Evolutionary conservation across 2,113 vertebrate genomes (phyloP), one percentile per base, ranked within the genome.

Genomic region (Myocastor coypus): DNA sequence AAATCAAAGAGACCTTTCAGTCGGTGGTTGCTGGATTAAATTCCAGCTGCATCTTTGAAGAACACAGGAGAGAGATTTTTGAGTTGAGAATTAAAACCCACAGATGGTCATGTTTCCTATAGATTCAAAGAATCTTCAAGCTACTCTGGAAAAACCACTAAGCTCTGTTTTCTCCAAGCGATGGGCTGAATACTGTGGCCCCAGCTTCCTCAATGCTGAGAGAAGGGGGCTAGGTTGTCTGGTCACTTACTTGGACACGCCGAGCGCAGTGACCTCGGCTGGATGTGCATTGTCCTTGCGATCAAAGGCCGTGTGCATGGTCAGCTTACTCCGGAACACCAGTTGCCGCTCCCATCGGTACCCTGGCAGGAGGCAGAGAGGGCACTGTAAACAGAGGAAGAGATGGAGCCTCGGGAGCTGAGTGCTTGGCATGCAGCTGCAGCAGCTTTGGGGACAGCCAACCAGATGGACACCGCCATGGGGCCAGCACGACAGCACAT

Each of bases 231-330:
- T 12, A 42, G 17, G 5, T 30, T 12, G 8, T 17, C 0, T 0
- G 73, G 50, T 5, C 40, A 98, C 99, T 98, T 98, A 99, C 99
- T 99, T 99, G 84, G 99, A 99, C 98, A 99, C 99, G 93, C 99
- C 98, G 3, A 99, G 98, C 0, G 99, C 99, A 0, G 99, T 99
- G 98, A 99, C 99, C 97, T 99, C 99, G 0, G 99, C 99, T 0
- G 99, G 99, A 73, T 99, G 99, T 9, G 99, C 99, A 3, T 99
- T 99, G 99, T 99, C 99, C 97, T 99, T 99, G 96, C 99, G 99
- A 92, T 99, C 99, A 7, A 99, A 99, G 3, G 99, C 99, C 0
- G 99, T 99, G 98, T 99, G 99, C 99, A 99, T 99, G 96, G 99
- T 99, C 91, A 99, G 99, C 96, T 99, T 99, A 97, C 99, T 99